Base-by-base conservation (phyloP, 1,140 invertebrate genomes). In the Gonatopus flavifemur region DNA sequence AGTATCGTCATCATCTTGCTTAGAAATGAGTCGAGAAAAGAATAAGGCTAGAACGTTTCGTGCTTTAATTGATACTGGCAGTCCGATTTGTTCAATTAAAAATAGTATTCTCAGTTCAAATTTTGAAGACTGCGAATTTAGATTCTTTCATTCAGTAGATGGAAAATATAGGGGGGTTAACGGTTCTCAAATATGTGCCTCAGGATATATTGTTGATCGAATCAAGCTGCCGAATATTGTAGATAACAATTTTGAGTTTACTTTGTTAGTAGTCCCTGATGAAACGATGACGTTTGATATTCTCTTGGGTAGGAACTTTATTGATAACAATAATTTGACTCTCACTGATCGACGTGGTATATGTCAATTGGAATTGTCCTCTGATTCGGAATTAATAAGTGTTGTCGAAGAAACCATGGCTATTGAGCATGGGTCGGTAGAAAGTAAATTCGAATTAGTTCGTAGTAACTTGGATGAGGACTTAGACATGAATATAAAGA, bases 31-130 rank as follows among this genome's bases (percentile, higher is more conserved):
- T 12, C 25, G 25, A 6, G 6, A 7, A 28, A 7, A 7, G 6
- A 12, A n/a, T n/a, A n/a, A n/a, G n/a, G n/a, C n/a, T n/a, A n/a
- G n/a, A n/a, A n/a, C n/a, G 6, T n/a, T n/a, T n/a, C n/a, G n/a
- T n/a, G 25, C 25, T 28, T 28, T 28, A 12, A 21, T 45, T 1
- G 25, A 48, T 16, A 48, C 36, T 2, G 45, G 45, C 0, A 48
- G 36, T 15, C 36, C 36, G 0, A 20, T 39, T 4, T 38, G 15
- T 39, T 6, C 31, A 13, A 21, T 48, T 32, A 32, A 8, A 6
- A 39, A 39, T 3, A 21, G 24, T 3, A 28, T 32, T 10, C 32
- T 21, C 6, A 30, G 24, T 4, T 31, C 30, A 5, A 12, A 21
- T 15, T 48, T 38, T 25, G 1, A 1, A 3, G 2, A 33, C 4